Conservation (phyloP, 2,888 invertebrate species). For the Mesodorylaimus sp. region DNA sequence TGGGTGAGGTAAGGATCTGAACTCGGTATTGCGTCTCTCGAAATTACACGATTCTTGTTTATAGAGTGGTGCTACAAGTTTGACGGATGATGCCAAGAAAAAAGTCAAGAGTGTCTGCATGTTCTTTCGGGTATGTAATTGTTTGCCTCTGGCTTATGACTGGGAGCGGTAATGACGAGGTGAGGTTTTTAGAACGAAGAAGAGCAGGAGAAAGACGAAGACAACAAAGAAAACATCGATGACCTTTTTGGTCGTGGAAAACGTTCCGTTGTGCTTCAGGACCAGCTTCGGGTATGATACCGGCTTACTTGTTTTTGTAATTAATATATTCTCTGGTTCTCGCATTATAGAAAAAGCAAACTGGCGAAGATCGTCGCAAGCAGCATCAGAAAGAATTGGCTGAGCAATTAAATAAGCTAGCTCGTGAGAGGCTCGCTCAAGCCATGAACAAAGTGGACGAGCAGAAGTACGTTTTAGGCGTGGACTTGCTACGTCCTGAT, state of each 20-base stretch:
- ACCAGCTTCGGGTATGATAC: constrained; percentile 26
- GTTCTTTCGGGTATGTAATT: constrained; percentile 48
- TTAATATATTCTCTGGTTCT: neutral
- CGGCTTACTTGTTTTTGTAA: neutral
- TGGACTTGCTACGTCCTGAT: neutral
- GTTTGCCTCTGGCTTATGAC: constrained; percentile 1
- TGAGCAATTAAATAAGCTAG: constrained; percentile 69
- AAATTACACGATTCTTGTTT: constrained; percentile 1
- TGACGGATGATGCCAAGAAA: constrained; percentile 79
- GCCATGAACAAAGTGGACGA: constrained; percentile 38
- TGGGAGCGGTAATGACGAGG: neutral
- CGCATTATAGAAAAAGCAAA: constrained; percentile 47
- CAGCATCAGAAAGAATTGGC: constrained; percentile 89
- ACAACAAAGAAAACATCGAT: constrained; percentile 26
- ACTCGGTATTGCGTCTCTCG: constrained; percentile 3
- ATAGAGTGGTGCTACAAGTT: constrained; percentile 52
- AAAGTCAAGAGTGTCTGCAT: constrained; percentile 86
- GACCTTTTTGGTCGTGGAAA: constrained; percentile 22
- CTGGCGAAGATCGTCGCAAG: constrained; percentile 88
- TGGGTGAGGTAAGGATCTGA: constrained; percentile 51
- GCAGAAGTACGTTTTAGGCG: constrained; percentile 22
- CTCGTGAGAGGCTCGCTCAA: constrained; percentile 71
- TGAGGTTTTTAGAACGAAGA: constrained; percentile 23
- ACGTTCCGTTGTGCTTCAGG: constrained; percentile 25
- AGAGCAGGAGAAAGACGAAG: constrained; percentile 48